Conservation (phyloP, 37 sponge, comb jelly and placozoan genomes). For the Cliona cf. orientalis region DNA sequence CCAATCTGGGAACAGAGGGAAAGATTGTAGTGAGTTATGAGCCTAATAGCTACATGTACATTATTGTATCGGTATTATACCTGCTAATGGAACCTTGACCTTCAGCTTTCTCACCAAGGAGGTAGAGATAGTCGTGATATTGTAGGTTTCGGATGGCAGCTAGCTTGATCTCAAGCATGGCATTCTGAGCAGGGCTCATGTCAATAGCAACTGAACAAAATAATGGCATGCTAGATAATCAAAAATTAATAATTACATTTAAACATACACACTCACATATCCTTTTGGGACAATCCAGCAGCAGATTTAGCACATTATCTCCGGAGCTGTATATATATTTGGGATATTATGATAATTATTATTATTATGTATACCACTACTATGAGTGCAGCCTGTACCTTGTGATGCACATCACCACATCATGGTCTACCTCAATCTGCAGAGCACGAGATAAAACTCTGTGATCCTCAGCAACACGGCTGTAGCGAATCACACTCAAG, state of each 20-base stretch:
- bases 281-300: conserved; percentile 42
- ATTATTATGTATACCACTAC: too few species aligned
- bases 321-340: conserved; percentile 44
- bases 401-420: conserved; percentile 66
- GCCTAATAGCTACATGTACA: too few species aligned
- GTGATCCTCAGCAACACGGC: conserved; percentile 84
- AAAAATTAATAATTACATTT: too few species aligned
- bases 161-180: conserved; percentile 57
- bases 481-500: conserved; percentile 72
- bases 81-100: too few species aligned
- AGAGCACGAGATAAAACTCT: conserved; percentile 59
- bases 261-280: conserved; percentile 37
- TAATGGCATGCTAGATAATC: neutral
- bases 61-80: too few species aligned
- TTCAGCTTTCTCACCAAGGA: conserved; percentile 56
- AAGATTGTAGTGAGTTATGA: too few species aligned
- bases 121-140: conserved; percentile 29
- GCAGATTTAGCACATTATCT: conserved; percentile 53
- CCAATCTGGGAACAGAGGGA: too few species aligned
- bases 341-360: neutral
- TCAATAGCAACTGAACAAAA: conserved; percentile 46
- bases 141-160: conserved; percentile 40
- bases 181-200: conserved; percentile 64
- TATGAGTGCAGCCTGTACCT: too few species aligned
- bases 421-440: conserved; percentile 46